These are phyloP conservation scores for Drosophila lutescens DNA, from an alignment of 2,888 invertebrate genomes.

Conservation along the genomic window DNA sequence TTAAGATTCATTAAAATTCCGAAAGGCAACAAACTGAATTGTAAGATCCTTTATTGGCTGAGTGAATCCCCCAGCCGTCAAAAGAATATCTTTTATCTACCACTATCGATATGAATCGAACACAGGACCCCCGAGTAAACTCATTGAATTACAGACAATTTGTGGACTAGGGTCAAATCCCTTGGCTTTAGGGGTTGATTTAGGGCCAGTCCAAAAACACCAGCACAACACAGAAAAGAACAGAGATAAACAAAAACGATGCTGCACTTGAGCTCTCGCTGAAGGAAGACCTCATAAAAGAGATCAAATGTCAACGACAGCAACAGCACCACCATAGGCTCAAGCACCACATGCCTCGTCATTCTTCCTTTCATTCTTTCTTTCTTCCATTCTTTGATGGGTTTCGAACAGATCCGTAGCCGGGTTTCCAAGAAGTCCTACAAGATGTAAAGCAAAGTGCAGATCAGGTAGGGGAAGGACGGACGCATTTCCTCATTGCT, in stretches of 20 bases:
- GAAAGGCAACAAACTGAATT: not conserved
- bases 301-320: constrained; percentile 72
- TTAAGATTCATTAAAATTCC: not conserved
- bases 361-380: constrained; percentile 43
- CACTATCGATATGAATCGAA: constrained; percentile 22
- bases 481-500: constrained; percentile 68
- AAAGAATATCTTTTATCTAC: constrained; percentile 17
- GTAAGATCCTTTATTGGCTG: constrained; percentile 11
- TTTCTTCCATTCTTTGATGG: constrained; percentile 24
- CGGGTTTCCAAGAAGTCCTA: constrained; percentile 70
- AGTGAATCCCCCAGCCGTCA: constrained; percentile 3
- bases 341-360: constrained; percentile 55
- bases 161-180: constrained; percentile 42
- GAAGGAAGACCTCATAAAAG: constrained; percentile 71
- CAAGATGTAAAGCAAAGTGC: constrained; percentile 76
- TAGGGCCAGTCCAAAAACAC: constrained; percentile 30
- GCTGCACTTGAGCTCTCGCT: constrained; percentile 54
- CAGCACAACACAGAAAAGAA: constrained; percentile 9
- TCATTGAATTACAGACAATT: constrained; percentile 45
- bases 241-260: constrained; percentile 27
- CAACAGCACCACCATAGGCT: constrained; percentile 24
- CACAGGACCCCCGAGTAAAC: constrained; percentile 28
- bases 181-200: constrained; percentile 44
- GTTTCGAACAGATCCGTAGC: constrained; percentile 26
- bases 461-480: constrained; percentile 36